Evolutionary conservation across 1,140 invertebrate species (phyloP).

Genomic region (Formica exsecta): DNA sequence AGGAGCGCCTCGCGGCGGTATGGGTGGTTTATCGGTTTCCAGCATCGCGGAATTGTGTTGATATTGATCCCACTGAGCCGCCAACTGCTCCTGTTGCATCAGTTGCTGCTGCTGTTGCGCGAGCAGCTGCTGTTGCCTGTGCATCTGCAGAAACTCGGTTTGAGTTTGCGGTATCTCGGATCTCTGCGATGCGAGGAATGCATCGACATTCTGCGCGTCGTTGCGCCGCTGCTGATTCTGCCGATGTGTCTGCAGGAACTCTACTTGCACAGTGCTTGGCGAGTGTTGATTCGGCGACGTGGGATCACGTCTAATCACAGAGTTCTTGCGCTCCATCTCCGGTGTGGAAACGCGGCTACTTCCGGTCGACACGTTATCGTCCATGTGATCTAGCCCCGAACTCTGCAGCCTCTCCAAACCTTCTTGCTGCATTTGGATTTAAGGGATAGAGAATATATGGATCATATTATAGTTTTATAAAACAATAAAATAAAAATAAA

Average conservation of each 20-base stretch:
- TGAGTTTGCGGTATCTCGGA: conserved; percentile 74
- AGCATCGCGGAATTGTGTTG: conserved; percentile 74
- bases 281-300: conserved; percentile 66
- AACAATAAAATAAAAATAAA: background rate
- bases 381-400: conserved; percentile 76
- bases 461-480: background rate
- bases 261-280: conserved; percentile 80
- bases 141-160: conserved; percentile 79
- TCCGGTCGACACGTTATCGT: conserved; percentile 83
- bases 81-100: conserved; percentile 78
- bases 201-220: conserved; percentile 65
- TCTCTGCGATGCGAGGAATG: conserved; percentile 75
- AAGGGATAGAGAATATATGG: background rate
- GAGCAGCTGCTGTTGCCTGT: conserved; percentile 78
- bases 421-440: conserved; percentile 75
- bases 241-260: conserved; percentile 82
- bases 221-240: conserved; percentile 80
- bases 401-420: conserved; percentile 82
- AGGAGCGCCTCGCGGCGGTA: conserved; percentile 87
- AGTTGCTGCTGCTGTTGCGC: conserved; percentile 76
- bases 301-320: conserved; percentile 83
- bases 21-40: conserved; percentile 86
- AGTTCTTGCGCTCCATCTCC: conserved; percentile 85
- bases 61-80: conserved; percentile 76
- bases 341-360: conserved; percentile 86